phyloP scores from a whole-genome alignment of 1,140 invertebrate species.

The Drosophila hydei region DNA sequence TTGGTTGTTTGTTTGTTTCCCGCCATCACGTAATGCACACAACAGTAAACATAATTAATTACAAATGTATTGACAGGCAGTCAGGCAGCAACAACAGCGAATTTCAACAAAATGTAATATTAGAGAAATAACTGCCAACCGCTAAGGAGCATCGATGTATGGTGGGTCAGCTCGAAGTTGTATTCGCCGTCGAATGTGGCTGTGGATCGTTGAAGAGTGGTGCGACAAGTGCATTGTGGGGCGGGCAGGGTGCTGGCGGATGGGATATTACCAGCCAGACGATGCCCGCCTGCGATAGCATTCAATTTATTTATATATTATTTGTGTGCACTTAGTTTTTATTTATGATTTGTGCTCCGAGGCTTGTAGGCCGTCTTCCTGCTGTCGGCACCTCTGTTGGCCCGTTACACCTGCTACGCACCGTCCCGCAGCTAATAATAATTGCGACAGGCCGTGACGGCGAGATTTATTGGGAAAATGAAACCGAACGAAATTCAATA shows the following conservation, averaged over 20 bases:
- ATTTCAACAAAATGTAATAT: background rate
- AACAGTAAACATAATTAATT: constrained; percentile 39
- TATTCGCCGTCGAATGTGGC: background rate
- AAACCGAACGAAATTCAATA: constrained; percentile 2
- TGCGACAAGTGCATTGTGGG: background rate
- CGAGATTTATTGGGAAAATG: constrained; percentile 6
- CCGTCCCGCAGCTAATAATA: constrained; percentile 43
- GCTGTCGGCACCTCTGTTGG: background rate
- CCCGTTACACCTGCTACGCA: background rate
- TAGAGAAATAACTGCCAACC: background rate
- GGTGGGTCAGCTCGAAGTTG: constrained; percentile 5
- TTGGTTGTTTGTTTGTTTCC: constrained; percentile 9
- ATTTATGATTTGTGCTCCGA: constrained; percentile 48
- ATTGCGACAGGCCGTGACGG: constrained; percentile 53
- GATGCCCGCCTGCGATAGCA: constrained; percentile 24
- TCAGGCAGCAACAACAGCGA: constrained; percentile 24
- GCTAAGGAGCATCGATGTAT: constrained; percentile 2
- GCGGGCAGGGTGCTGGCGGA: too few species aligned
- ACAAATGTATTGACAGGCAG: constrained; percentile 36
- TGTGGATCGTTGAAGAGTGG: background rate
- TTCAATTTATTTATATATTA: constrained; percentile 25
- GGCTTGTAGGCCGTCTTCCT: constrained; percentile 15
- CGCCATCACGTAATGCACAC: constrained; percentile 3
- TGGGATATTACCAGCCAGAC: constrained; percentile 18
- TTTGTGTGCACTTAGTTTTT: constrained; percentile 37